A percentile compares a stretch with the other conserved stretches of the same genome.
Evolutionary conservation across 2,113 vertebrate species (phyloP).

Genomic region (Daubentonia madagascariensis): DNA sequence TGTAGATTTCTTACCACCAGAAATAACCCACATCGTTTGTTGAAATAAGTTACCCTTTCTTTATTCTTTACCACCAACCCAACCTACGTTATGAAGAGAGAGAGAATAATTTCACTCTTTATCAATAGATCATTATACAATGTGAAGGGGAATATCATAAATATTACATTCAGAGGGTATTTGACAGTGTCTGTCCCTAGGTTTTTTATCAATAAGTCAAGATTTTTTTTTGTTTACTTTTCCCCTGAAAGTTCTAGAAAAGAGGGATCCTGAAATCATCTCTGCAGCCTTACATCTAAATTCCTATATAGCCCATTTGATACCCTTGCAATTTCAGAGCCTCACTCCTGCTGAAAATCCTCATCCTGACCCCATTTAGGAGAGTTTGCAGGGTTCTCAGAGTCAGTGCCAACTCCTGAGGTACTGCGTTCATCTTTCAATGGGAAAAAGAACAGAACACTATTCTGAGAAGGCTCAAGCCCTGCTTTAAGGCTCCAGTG

Average conservation of each 20-base stretch:
- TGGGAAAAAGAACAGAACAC: neutral
- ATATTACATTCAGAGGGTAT: neutral
- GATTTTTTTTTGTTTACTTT: neutral
- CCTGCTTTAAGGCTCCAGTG: neutral
- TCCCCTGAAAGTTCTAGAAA: neutral
- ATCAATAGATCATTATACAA: neutral
- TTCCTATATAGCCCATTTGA: neutral
- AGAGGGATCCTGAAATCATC: neutral
- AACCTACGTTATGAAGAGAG: neutral
- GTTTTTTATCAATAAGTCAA: neutral
- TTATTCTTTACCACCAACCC: neutral
- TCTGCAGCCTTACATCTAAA: neutral
- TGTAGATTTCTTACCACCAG: neutral
- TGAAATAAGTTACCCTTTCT: neutral
- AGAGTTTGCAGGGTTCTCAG: neutral
- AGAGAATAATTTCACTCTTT: neutral
- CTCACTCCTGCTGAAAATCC: neutral
- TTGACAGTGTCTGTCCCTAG: neutral
- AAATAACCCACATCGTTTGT: neutral
- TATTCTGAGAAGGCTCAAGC: neutral
- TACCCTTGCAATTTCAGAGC: neutral
- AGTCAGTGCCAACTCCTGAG: neutral
- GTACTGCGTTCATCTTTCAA: neutral
- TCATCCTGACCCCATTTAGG: neutral
- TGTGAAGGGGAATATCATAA: neutral